These are phyloP conservation scores for Amphiprion ocellaris DNA, from an alignment of 2,113 vertebrate species.

Conservation along the genomic window DNA sequence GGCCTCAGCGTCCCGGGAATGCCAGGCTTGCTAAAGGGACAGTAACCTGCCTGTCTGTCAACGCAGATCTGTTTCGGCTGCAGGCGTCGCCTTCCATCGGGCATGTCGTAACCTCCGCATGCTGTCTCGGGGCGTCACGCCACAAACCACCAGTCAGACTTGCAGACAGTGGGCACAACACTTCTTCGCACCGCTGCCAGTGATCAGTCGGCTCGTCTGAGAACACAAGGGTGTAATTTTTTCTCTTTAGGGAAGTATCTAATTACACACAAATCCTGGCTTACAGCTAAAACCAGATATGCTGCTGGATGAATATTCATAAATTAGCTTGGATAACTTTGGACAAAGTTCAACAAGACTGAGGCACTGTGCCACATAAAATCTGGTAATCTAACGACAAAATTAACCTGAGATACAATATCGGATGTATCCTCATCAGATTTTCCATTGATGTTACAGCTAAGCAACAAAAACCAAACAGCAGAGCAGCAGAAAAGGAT, in stretches of 20 bases:
- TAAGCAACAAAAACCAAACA: slow-evolving; percentile 34
- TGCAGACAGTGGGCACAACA: slow-evolving; percentile 56
- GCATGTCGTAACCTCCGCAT: slow-evolving; percentile 46
- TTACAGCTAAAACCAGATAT: slow-evolving; percentile 40
- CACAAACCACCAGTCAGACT: slow-evolving; percentile 57
- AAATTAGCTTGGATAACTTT: slow-evolving; percentile 32
- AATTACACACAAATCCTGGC: slow-evolving; percentile 37
- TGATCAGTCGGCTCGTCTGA: slow-evolving; percentile 58
- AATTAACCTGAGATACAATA: slow-evolving; percentile 25
- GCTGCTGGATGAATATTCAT: slow-evolving; percentile 47
- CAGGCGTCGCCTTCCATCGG: slow-evolving; percentile 56
- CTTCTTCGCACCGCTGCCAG: slow-evolving; percentile 53
- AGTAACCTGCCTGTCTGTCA: slow-evolving; percentile 79
- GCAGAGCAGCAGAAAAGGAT: slow-evolving; percentile 11
- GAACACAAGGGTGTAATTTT: slow-evolving; percentile 23
- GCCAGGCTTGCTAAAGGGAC: slow-evolving; percentile 65
- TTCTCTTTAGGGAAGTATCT: slow-evolving; percentile 49
- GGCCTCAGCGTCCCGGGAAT: slow-evolving; percentile 70
- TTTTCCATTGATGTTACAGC: slow-evolving; percentile 34
- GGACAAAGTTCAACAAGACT: slow-evolving; percentile 25
- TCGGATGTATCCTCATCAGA: slow-evolving; percentile 19
- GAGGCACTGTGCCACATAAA: slow-evolving; percentile 2
- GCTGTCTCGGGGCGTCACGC: slow-evolving; percentile 61
- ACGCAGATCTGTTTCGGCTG: slow-evolving; percentile 70
- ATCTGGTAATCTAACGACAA: slow-evolving; percentile 42